A percentile compares a stretch with the other conserved stretches of the same genome.
These are phyloP conservation scores for Pocillopora grandis DNA, from an alignment of 92 coral and sea anemone genomes.

Conservation along the genomic window DNA sequence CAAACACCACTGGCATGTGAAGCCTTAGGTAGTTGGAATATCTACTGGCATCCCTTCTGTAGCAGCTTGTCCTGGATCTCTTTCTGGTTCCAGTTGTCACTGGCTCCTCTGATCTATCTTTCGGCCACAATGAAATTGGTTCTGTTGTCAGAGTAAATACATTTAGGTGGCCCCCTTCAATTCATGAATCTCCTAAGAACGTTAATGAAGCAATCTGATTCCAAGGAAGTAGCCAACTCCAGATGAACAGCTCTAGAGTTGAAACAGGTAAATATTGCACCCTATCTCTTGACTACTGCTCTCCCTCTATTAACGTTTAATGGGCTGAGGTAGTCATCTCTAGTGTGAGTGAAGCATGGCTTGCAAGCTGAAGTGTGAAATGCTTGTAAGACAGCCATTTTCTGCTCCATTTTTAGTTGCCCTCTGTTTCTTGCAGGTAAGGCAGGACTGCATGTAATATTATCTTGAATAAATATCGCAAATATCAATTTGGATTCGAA, in stretches of 20 bases:
- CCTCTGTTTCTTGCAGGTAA: conserved; percentile 41
- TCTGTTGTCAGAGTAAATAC: conserved; percentile 47
- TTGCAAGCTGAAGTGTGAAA: conserved; percentile 42
- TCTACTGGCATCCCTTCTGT: conserved; percentile 34
- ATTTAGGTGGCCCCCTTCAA: conserved; percentile 46
- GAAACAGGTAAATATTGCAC: conserved; percentile 57
- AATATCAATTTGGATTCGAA: too few relatives aligned
- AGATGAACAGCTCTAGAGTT: conserved; percentile 47
- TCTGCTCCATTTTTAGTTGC: conserved; percentile 48
- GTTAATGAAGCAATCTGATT: conserved; percentile 44
- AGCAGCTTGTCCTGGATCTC: conserved; percentile 44
- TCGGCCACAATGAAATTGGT: conserved; percentile 46
- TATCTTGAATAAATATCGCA: too few relatives aligned
- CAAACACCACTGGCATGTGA: conserved; percentile 48
- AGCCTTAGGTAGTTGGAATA: conserved; percentile 42
- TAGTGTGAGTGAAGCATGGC: conserved; percentile 58
- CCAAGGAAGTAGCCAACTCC: conserved; percentile 47
- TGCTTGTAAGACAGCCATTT: conserved; percentile 49
- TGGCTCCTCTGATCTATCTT: conserved; percentile 40
- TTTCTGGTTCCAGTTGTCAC: conserved; percentile 36
- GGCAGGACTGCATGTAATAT: background rate
- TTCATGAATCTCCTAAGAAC: conserved; percentile 43
- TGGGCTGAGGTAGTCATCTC: conserved; percentile 57
- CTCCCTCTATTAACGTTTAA: conserved; percentile 50
- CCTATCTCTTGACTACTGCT: conserved; percentile 51